phyloP scores from a whole-genome alignment of 2,797 vertebrate genomes.

The Parotocinclus haroldoi region DNA sequence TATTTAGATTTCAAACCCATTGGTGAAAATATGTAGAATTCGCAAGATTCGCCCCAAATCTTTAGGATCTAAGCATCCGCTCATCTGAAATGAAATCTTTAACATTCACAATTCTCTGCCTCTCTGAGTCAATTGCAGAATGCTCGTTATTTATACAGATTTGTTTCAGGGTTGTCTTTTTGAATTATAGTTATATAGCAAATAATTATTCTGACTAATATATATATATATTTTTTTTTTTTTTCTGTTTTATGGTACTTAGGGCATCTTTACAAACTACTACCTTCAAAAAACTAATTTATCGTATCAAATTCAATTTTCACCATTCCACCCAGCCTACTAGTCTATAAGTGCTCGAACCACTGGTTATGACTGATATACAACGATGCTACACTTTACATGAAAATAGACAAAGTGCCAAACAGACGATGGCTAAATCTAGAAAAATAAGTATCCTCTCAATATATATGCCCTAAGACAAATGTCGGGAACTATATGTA shows the following conservation, averaged over 20 bases:
- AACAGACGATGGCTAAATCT: conserved; percentile 14
- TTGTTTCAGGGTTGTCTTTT: neutral
- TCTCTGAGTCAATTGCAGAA: neutral
- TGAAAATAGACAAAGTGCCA: conserved; percentile 18
- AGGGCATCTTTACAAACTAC: conserved; percentile 1
- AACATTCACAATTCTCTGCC: conserved; percentile 2
- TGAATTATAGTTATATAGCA: neutral
- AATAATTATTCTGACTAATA: neutral
- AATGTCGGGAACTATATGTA: conserved; percentile 15
- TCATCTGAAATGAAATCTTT: neutral
- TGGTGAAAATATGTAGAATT: conserved; percentile 25
- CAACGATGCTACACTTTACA: conserved; percentile 34
- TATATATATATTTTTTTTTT: too few species aligned
- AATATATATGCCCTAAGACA: conserved; percentile 18
- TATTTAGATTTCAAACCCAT: conserved; percentile 19
- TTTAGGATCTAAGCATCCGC: conserved; percentile 4
- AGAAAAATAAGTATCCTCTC: conserved; percentile 23
- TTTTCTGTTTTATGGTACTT: too few species aligned
- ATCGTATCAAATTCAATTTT: neutral
- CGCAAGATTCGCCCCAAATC: conserved; percentile 10
- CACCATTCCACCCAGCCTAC: conserved; percentile 8
- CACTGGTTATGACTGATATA: conserved; percentile 25
- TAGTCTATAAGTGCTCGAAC: conserved; percentile 9
- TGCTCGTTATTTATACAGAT: neutral
- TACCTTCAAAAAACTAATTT: conserved; percentile 1